Evolutionary conservation across 2,113 vertebrate species (phyloP), one percentile per base, ranked within the genome.

Genomic region (Paramisgurnus dabryanus): DNA sequence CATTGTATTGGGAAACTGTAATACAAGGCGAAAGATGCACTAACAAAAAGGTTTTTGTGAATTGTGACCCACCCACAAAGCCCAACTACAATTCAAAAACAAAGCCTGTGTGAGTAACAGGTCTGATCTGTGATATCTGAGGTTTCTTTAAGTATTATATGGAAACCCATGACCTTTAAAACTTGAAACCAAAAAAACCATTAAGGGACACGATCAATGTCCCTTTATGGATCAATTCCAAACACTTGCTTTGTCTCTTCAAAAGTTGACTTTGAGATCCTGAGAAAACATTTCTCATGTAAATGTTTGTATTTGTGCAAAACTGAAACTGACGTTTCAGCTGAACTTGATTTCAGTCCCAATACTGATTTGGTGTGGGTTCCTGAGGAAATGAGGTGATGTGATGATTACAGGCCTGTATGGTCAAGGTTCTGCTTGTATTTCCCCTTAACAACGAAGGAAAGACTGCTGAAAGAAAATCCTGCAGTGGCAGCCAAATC

Each of bases 381-480:
- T 73, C 53, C 12, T 27, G 64, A 79, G 60, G 43, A 83, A 72
- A 64, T 40, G 64, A 61, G 53, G 45, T 13, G 60, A 47, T 41
- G 34, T 53, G 69, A 11, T 69, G 18, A 3, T 39, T 17, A 70
- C 34, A 41, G 17, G 70, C 27, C 27, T 41, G 39, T 18, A 67
- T 22, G 40, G 55, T 34, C 15, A 22, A 39, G 68, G 68, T 71
- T 70, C 22, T 53, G 53, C 18, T 40, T 39, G 1, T 53, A 71
- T 63, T 79, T 79, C 57, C 77, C 10, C 49, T 70, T 10, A 53
- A 45, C 4, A 34, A 57, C 65, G 65, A 78, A 78, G 77, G 43
- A 79, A 69, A 50, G 40, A 43, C 41, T 55, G 11, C 7, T 76
- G 22, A 22, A 22, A 22, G 22, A 22, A 22, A 22, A 22, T 22